Percentiles rank a stretch among this genome's conserved stretches.
These are phyloP conservation scores for Punctoribates punctum DNA, from an alignment of 2,888 invertebrate genomes.

Conservation along the genomic window DNA sequence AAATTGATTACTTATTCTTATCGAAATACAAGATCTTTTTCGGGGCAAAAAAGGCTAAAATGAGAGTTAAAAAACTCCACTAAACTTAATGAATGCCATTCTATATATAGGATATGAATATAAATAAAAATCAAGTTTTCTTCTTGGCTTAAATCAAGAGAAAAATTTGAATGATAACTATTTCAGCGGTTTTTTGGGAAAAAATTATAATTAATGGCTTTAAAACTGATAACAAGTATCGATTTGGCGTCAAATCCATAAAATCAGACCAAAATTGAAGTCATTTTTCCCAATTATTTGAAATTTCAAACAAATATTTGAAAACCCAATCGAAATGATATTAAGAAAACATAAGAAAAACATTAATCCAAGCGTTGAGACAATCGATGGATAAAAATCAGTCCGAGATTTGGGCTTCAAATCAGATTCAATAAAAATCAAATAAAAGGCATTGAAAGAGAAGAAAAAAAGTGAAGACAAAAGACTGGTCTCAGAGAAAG, in stretches of 20 bases:
- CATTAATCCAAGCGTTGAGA: no score
- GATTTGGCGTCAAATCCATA: no score
- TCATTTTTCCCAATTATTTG: no score
- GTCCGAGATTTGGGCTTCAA: no score
- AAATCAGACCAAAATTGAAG: no score
- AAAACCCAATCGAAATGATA: no score
- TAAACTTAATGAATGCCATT: background rate
- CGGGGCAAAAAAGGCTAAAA: background rate
- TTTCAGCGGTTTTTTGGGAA: background rate
- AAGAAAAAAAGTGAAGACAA: background rate
- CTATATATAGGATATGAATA: background rate
- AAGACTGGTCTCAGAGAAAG: background rate
- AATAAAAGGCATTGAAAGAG: background rate
- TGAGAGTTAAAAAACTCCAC: background rate
- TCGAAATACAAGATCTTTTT: conserved; percentile 6
- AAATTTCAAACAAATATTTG: no score
- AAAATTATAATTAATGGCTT: no score
- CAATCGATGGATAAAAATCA: no score
- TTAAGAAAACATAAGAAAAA: no score
- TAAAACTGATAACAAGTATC: no score
- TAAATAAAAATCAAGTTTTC: background rate
- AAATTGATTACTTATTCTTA: conserved; percentile 18
- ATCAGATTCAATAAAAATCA: no score
- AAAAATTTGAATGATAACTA: background rate
- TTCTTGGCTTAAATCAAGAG: background rate